Evolutionary conservation across 2,113 vertebrate genomes (phyloP), one percentile per base, ranked within the genome.

Genomic region (Cranoglanis bouderius): DNA sequence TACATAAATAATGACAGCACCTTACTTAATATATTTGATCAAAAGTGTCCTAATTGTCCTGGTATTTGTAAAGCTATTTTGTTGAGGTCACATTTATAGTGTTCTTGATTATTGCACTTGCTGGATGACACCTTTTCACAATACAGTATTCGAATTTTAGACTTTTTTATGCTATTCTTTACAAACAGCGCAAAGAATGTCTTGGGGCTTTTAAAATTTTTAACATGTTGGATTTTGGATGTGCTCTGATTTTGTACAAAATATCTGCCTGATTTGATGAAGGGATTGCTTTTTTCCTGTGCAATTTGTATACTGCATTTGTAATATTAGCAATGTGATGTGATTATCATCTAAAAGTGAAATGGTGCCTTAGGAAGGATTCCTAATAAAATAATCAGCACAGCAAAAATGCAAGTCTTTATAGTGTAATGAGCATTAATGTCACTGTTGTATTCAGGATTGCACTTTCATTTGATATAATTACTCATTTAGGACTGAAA

Each of bases 31-130:
- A 43, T 26, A 6, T 49, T 80, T 59, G n/a, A 49, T 32, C 18
- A 16, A 3, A 32, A 61, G 9, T 80, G 59, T 67, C 19, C 32
- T 67, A 35, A 70, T 13, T 29, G 63, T 82, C 24, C 49, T 82
- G 43, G 61, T 38, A 46, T 67, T 55, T 82, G 32, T 51, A n/a
- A 88, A 72, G 63, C 86, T 40, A 40, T 82, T 82, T 81, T 87
- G 4, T 35, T 19, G 10, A 26, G 32, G 2, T 85, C 13, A 74
- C 2, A 40, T 55, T 85, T 38, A 13, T 35, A 72, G 1, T 46
- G 35, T 75, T 86, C 7, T 86, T 29, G 26, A 21, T 29, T 0
- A 18, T 77, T 61, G 70, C 72, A 59, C 38, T 40, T 83, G 43
- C 85, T 85, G 7, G 43, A 38, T 85, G 84, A 24, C 29, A 19